Base-by-base conservation (phyloP, 2,113 vertebrate genomes). In the Platysteira castanea region DNA sequence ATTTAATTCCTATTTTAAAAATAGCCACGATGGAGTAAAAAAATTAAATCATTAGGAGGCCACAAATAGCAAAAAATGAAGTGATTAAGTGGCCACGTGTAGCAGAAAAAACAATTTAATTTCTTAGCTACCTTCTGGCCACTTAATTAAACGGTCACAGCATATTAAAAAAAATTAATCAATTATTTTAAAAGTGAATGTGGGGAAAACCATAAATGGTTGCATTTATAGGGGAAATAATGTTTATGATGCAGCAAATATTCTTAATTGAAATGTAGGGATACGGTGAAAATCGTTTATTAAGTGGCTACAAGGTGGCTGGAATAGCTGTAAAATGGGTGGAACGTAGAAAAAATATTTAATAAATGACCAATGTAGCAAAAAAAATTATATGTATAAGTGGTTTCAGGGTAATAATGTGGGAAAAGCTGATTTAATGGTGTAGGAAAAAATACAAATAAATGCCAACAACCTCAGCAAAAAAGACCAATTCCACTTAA, bases 401-500 rank as follows among this genome's bases (percentile, higher is more conserved):
- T 9, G 6, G 8, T 33, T 35, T 59, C 8, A 23, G 9, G 6
- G 13, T 2, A 12, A 31, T 2, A 18, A 26, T 3, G 7, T 5
- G 14, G 27, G 9, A 53, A 31, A 63, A 15, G 3, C 1, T 3
- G 10, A 59, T 31, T 79, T 35, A 71, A 79, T 2, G 3, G 2
- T 0, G 1, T 1, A 5, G 16, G 26, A n/a, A 47, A 56, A 63
- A 30, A 13, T 3, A 6, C 30, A 15, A 56, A n/a, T 24, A 50
- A 86, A 52, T 0, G 0, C 1, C 26, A 26, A 37, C 27, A 69
- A 61, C 0, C 2, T 9, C 33, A 8, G 5, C 1, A 31, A 70
- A 24, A 42, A n/a, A 65, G 19, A 3, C 5, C 14, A 13, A 46
- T 13, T 42, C 6, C 3, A 2, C 19, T 77, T 23, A 4, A 1